A percentile compares a stretch with the other conserved stretches of the same genome.
Evolutionary conservation across 2,888 invertebrate genomes (phyloP).

Genomic region (Synanthedon vespiformis): DNA sequence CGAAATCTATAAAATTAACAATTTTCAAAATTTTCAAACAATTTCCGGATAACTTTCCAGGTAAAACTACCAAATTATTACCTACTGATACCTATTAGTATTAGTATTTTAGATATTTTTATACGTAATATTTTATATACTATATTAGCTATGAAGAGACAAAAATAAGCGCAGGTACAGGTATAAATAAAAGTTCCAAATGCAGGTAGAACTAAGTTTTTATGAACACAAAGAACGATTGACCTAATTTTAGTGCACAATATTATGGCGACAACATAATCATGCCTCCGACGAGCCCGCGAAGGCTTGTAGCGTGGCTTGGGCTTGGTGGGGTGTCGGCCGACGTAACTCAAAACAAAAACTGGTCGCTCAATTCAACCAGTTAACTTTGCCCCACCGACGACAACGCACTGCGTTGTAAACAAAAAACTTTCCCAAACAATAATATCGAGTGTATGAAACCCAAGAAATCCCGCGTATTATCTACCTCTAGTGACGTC

Average conservation of each 20-base stretch:
- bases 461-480: conserved; percentile 20
- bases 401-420: conserved; percentile 16
- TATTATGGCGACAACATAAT: too few species aligned
- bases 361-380: conserved; percentile 23
- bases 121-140: too few species aligned
- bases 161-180: too few species aligned
- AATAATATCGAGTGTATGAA: conserved; percentile 25
- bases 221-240: conserved; percentile 8
- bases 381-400: conserved; percentile 37
- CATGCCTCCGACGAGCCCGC: conserved; percentile 30
- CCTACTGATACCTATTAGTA: too few species aligned
- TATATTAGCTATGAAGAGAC: too few species aligned
- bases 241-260: background rate
- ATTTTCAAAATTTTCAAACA: too few species aligned
- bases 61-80: too few species aligned
- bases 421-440: conserved; percentile 4
- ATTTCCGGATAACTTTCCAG: too few species aligned
- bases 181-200: too few species aligned
- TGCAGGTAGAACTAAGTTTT: conserved; percentile 6
- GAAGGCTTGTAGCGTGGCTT: conserved; percentile 22
- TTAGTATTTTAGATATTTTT: too few species aligned
- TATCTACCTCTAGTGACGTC: conserved; percentile 19
- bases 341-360: conserved; percentile 14
- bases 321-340: conserved; percentile 34
- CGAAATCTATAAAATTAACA: too few species aligned